Evolutionary conservation across 2,888 invertebrate genomes (phyloP).

Genomic region (Ditylenchus weischeri): DNA sequence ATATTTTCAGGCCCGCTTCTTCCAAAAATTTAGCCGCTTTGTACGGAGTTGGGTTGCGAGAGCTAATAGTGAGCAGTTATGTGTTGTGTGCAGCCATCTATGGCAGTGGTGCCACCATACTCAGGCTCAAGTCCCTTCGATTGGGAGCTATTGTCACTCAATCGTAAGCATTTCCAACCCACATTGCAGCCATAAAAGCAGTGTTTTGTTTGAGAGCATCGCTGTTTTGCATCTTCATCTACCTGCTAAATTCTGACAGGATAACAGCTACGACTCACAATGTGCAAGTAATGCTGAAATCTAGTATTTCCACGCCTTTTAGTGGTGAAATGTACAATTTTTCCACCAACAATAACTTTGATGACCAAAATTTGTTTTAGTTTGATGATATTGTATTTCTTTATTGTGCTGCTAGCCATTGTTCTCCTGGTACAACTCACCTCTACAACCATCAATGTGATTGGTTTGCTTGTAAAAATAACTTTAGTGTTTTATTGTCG

Average conservation of each 20-base stretch:
- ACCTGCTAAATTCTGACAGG: slow-evolving; percentile 31
- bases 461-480: too few relatives aligned
- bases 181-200: too few relatives aligned
- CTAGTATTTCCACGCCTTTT: slow-evolving; percentile 20
- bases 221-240: slow-evolving; percentile 23
- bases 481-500: too few relatives aligned
- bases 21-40: slow-evolving; percentile 25
- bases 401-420: slow-evolving; percentile 28
- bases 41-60: slow-evolving; percentile 32
- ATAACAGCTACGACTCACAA: slow-evolving; percentile 32
- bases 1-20: slow-evolving; percentile 9
- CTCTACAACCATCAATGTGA: slow-evolving; percentile 20
- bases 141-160: slow-evolving; percentile 29
- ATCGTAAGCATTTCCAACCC: slow-evolving; percentile 20
- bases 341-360: background rate
- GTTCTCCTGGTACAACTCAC: slow-evolving; percentile 27
- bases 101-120: slow-evolving; percentile 16
- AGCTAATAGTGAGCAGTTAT: slow-evolving; percentile 26
- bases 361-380: slow-evolving; percentile 15
- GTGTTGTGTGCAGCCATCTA: slow-evolving; percentile 19
- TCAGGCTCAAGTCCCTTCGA: slow-evolving; percentile 21
- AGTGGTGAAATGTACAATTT: slow-evolving; percentile 23
- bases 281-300: slow-evolving; percentile 26
- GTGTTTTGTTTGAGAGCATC: slow-evolving; percentile 18
- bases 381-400: slow-evolving; percentile 27